These are phyloP conservation scores for Pinctada fucata DNA, from an alignment of 2,888 invertebrate species.

Conservation along the genomic window DNA sequence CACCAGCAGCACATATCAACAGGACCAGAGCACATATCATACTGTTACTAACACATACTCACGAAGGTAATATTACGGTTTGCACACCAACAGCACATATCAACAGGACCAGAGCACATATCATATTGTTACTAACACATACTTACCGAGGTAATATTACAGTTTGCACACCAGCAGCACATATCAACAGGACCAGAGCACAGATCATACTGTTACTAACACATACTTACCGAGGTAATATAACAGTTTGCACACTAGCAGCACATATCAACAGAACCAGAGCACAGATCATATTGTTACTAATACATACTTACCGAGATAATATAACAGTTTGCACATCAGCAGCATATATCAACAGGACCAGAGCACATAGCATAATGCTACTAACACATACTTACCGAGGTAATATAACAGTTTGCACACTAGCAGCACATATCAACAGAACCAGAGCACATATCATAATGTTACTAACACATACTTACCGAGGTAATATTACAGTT, in stretches of 20 bases:
- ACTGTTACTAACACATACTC: slow-evolving; percentile 81
- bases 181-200: slow-evolving; percentile 74
- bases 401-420: slow-evolving; percentile 89
- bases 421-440: slow-evolving; percentile 85
- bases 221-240: slow-evolving; percentile 83
- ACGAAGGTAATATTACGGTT: slow-evolving; percentile 88
- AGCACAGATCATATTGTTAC: too few species aligned
- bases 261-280: slow-evolving; percentile 85
- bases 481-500: slow-evolving; percentile 88
- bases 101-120: neutral
- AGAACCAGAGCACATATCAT: slow-evolving; percentile 86
- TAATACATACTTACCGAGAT: slow-evolving; percentile 80
- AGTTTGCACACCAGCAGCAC: slow-evolving; percentile 83
- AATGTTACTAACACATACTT: slow-evolving; percentile 82
- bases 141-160: slow-evolving; percentile 86
- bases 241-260: slow-evolving; percentile 87
- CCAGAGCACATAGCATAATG: slow-evolving; percentile 84
- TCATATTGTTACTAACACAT: neutral
- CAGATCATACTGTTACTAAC: slow-evolving; percentile 82
- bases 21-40: slow-evolving; percentile 86
- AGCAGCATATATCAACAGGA: slow-evolving; percentile 86
- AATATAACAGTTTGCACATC: slow-evolving; percentile 88
- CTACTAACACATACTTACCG: slow-evolving; percentile 79
- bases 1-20: slow-evolving; percentile 85
- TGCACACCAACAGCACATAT: slow-evolving; percentile 82